phyloP scores from a whole-genome alignment of 2,113 vertebrate species.

The Cinclus mexicanus region DNA sequence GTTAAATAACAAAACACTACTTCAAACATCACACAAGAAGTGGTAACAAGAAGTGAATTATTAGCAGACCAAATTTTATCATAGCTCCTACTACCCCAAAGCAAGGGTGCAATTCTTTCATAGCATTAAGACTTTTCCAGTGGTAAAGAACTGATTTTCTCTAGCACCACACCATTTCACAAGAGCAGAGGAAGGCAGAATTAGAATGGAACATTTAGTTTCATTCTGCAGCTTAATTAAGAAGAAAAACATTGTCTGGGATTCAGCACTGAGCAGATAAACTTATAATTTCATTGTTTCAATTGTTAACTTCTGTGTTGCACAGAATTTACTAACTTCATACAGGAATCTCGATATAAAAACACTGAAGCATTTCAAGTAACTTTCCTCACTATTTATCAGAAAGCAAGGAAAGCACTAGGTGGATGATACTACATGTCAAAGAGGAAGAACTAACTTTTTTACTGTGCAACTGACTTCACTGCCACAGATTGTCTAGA shows the following conservation, averaged over 20 bases:
- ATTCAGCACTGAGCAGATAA: not conserved
- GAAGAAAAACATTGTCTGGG: not conserved
- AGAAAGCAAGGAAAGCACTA: not conserved
- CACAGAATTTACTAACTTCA: not conserved
- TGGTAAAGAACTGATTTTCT: not conserved
- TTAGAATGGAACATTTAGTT: not conserved
- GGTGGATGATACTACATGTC: not conserved
- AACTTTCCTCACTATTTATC: not conserved
- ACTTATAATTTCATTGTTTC: not conserved
- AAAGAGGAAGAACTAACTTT: not conserved
- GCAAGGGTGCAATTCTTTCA: not conserved
- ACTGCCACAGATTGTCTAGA: not conserved
- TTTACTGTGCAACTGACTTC: not conserved
- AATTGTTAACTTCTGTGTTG: not conserved
- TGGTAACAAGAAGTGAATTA: not conserved
- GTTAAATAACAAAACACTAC: not conserved
- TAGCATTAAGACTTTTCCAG: not conserved
- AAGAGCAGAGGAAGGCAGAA: not conserved
- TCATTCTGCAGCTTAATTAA: not conserved
- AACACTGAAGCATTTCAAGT: not conserved
- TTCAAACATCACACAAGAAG: not conserved
- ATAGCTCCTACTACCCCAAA: not conserved
- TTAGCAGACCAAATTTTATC: not conserved
- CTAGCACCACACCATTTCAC: not conserved
- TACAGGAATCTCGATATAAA: not conserved